Base-by-base conservation (phyloP, 1,140 invertebrate genomes). In the Latrodectus geometricus region DNA sequence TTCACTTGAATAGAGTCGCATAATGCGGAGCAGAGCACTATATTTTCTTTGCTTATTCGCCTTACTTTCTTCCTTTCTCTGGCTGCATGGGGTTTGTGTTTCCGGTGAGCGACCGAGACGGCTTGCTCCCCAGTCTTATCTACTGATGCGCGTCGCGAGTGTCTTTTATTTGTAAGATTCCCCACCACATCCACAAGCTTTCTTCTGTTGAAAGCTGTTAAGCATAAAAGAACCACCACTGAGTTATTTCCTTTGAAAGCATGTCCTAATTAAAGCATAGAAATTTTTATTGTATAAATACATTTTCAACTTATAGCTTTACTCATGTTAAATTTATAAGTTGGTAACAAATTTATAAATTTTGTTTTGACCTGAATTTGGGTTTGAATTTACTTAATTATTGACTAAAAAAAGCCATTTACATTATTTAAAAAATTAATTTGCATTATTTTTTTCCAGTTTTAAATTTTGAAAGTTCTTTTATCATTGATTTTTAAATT, bases 41-140 rank as follows among this genome's bases (percentile, higher is more conserved):
- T 61, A 61, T 61, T 61, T 61, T 61, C 54, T 61, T 11, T 61
- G 54, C 54, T 61, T 14, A 61, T 11, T 35, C 35, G 35, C 35
- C 35, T 35, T 35, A 35, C 35, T 35, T 35, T 20, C n/a, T 61
- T 82, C 80, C 20, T 68, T 70, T 8, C 21, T 54, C 23, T 23
- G n/a, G 74, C 17, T 61, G 76, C 35, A 54, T 54, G 4, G 56
- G 70, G 21, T 74, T 61, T 82, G 68, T 73, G 70, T 82, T 82
- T 82, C 80, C 80, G 80, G 80, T 49, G 52, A 49, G 35, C 35
- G 35, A 35, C 35, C 35, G 35, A 35, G 35, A 35, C 52, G 75
- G 20, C 20, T 49, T 3, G 14, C 72, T 74, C 72, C 21, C 14
- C 35, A 35, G 35, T 35, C 23, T 14, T 23, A 4, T 61, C 17